A percentile compares a stretch with the other conserved stretches of the same genome.
These are phyloP conservation scores for Rhabdomys pumilio DNA, from an alignment of 2,797 vertebrate species.

Conservation along the genomic window DNA sequence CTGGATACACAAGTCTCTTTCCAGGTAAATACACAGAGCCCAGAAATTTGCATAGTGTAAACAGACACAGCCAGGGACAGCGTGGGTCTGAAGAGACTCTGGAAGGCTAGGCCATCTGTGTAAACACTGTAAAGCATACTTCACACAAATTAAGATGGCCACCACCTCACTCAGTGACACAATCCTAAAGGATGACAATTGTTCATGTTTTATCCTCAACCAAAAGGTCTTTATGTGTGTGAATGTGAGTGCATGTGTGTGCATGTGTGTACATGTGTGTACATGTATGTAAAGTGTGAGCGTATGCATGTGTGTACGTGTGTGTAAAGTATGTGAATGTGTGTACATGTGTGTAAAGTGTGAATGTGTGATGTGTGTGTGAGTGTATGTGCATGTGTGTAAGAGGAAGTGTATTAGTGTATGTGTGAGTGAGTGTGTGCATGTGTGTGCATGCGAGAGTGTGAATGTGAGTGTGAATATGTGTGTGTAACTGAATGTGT, in stretches of 20 bases:
- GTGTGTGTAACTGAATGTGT: not conserved
- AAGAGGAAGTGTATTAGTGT: too few species aligned
- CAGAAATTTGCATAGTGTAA: constrained; percentile 7
- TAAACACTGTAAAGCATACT: not conserved
- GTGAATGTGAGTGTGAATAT: not conserved
- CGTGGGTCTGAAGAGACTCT: not conserved
- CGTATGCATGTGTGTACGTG: not conserved
- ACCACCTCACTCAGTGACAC: not conserved
- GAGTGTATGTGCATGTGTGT: not conserved
- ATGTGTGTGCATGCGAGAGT: not conserved
- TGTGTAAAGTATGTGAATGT: not conserved
- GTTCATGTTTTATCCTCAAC: not conserved
- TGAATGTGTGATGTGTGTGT: too few species aligned
- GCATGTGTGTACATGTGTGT: not conserved
- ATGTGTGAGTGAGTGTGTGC: too few species aligned
- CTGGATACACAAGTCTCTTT: not conserved
- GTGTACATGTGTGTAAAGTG: not conserved
- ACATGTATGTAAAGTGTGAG: not conserved
- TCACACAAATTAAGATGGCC: not conserved
- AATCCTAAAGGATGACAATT: not conserved
- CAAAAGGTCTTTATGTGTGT: not conserved
- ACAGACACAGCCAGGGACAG: not conserved
- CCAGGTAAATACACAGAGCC: not conserved
- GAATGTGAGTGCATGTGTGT: too few species aligned
- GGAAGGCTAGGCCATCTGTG: not conserved